Base-by-base conservation (phyloP, 2,113 vertebrate species). In the Octodon degus region DNA sequence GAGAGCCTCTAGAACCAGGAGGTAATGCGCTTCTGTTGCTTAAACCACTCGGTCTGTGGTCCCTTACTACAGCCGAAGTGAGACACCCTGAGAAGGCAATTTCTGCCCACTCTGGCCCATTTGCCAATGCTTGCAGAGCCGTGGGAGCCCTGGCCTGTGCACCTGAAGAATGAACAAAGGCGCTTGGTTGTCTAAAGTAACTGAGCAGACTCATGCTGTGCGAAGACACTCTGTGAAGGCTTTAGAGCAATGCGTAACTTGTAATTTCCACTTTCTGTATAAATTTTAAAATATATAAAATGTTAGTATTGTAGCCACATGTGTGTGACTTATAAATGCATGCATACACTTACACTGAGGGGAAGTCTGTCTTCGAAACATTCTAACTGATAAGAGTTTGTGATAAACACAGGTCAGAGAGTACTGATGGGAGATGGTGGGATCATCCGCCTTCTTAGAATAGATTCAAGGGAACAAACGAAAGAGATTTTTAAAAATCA, bases 221-320 rank as follows among this genome's bases (percentile, higher is more conserved):
- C 53, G 4, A 1, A 0, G 24, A 20, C 8, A 11, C 17, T 32
- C 19, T 10, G 0, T 20, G n/a, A 76, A 34, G 40, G 3, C 37
- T 63, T n/a, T 0, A 34, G 37, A 63, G n/a, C 50, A 34, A 55
- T n/a, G 63, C 20, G 32, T 14, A 32, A 13, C 17, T n/a, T 24
- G 19, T 32, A 86, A 68, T 55, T 25, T 43, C 3, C 7, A 34
- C 37, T 5, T 70, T 43, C 40, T 24, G 63, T 74, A 30, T 60
- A 6, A 72, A 70, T 62, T 93, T 92, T 27, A 27, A 77, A 70
- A 47, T 27, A 12, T 17, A 47, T 16, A 65, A 19, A 55, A 20
- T 24, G 30, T 14, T 10, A 2, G 2, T 30, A n/a, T 40, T 50
- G 13, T 14, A 80, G 63, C 27, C 24, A 50, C 19, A 40, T 25